These are phyloP conservation scores for Homalodisca vitripennis DNA, from an alignment of 1,140 invertebrate species.

Conservation along the genomic window DNA sequence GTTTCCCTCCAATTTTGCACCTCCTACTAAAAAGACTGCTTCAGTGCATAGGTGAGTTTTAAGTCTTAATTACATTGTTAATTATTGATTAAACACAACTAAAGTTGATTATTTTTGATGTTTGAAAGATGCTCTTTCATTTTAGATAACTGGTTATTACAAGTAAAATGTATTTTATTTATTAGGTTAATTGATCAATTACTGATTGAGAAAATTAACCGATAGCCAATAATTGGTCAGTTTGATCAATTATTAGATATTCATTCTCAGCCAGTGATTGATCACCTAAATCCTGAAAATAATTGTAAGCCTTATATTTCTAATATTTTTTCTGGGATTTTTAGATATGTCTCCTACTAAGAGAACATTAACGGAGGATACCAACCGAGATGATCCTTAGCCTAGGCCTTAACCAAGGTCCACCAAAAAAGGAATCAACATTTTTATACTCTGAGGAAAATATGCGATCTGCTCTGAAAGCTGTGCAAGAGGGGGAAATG, in stretches of 20 bases:
- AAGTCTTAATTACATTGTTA: background rate
- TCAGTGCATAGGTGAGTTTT: slow-evolving; percentile 14
- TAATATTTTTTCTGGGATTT: background rate
- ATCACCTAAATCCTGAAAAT: background rate
- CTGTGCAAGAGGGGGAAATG: too few relatives aligned
- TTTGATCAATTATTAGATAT: slow-evolving; percentile 13
- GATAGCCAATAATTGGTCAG: slow-evolving; percentile 5
- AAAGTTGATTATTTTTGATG: slow-evolving; percentile 12
- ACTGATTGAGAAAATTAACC: background rate
- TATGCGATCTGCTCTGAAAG: too few relatives aligned
- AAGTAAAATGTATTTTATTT: background rate
- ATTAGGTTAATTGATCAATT: slow-evolving; percentile 8
- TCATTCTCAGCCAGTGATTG: slow-evolving; percentile 10
- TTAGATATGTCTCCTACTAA: background rate
- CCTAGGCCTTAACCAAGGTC: too few relatives aligned
- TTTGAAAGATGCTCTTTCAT: slow-evolving; percentile 16
- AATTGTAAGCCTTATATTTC: too few relatives aligned
- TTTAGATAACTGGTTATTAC: slow-evolving; percentile 8
- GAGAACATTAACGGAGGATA: slow-evolving; percentile 1
- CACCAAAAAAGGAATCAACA: too few relatives aligned
- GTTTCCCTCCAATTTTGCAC: slow-evolving; percentile 32
- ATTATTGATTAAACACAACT: slow-evolving; percentile 12
- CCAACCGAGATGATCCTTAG: too few relatives aligned
- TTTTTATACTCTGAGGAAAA: too few relatives aligned
- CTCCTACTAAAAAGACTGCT: background rate